phyloP scores from a whole-genome alignment of 2,888 invertebrate genomes.

The Drosophila leonis region DNA sequence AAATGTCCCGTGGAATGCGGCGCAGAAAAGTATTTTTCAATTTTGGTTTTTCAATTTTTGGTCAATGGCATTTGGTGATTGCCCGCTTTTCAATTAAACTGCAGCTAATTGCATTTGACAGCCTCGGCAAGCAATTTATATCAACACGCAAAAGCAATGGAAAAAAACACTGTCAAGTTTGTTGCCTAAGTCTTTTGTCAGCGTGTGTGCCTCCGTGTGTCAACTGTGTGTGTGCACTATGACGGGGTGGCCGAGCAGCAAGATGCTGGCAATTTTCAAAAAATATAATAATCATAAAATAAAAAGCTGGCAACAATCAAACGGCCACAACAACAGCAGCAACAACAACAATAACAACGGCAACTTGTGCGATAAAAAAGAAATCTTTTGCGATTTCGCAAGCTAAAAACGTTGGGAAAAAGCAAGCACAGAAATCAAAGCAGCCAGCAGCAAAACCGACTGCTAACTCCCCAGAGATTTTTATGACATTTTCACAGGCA shows the following conservation, averaged over 20 bases:
- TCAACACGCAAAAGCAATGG: slow-evolving; percentile 42
- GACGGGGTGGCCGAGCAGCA: slow-evolving; percentile 48
- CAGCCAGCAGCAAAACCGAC: slow-evolving; percentile 62
- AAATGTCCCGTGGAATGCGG: slow-evolving; percentile 58
- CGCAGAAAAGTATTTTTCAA: slow-evolving; percentile 52
- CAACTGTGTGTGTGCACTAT: slow-evolving; percentile 29
- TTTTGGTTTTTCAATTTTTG: slow-evolving; percentile 59
- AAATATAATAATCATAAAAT: slow-evolving; percentile 78
- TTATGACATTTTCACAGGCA: slow-evolving; percentile 78
- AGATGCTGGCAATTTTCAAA: slow-evolving; percentile 64
- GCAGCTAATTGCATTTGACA: slow-evolving; percentile 77
- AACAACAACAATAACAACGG: slow-evolving; percentile 22
- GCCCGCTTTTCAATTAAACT: slow-evolving; percentile 72
- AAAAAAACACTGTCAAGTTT: slow-evolving; percentile 44
- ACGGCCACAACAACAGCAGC: slow-evolving; percentile 23
- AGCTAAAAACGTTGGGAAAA: slow-evolving; percentile 71
- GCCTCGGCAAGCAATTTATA: slow-evolving; percentile 50
- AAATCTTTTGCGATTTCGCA: slow-evolving; percentile 76
- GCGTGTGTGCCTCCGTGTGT: slow-evolving; percentile 38
- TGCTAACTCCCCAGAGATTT: slow-evolving; percentile 80
- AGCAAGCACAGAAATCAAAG: slow-evolving; percentile 70
- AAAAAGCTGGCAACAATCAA: slow-evolving; percentile 69
- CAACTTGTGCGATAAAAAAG: slow-evolving; percentile 69
- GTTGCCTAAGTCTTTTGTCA: slow-evolving; percentile 77
- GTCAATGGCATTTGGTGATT: slow-evolving; percentile 59